A percentile compares a stretch with the other conserved stretches of the same genome.
These are phyloP conservation scores for Sebastes ruberrimus DNA, from an alignment of 2,797 vertebrate species.

Conservation along the genomic window DNA sequence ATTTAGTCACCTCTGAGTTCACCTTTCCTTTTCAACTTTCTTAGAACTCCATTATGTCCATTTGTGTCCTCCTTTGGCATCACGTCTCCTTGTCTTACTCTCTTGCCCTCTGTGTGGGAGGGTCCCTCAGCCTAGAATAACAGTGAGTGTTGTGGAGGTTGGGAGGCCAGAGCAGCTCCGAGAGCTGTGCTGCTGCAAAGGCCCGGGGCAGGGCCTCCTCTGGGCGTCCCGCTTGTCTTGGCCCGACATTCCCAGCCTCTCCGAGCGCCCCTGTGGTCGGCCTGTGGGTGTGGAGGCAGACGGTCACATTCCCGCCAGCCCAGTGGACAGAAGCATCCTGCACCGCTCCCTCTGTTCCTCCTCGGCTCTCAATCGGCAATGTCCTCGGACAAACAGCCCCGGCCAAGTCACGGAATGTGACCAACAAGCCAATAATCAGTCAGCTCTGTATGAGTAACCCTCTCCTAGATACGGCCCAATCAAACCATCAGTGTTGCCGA, in stretches of 20 bases:
- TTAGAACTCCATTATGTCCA: background rate
- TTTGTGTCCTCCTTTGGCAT: conserved; percentile 20
- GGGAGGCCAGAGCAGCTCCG: conserved; percentile 61
- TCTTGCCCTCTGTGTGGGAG: conserved; percentile 61
- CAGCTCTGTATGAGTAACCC: conserved; percentile 19
- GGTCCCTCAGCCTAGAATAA: conserved; percentile 69
- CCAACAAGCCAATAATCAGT: conserved; percentile 33
- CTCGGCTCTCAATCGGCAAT: conserved; percentile 20
- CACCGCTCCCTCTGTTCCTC: conserved; percentile 40
- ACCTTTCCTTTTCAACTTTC: conserved; percentile 8
- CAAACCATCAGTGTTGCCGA: background rate
- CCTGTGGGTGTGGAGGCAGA: conserved; percentile 80
- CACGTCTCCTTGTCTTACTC: conserved; percentile 24
- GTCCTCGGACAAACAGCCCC: conserved; percentile 7
- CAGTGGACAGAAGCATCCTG: conserved; percentile 57
- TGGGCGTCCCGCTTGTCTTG: conserved; percentile 81
- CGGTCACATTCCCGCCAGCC: conserved; percentile 70
- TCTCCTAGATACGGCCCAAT: conserved; percentile 29
- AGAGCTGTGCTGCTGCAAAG: conserved; percentile 67
- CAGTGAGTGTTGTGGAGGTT: conserved; percentile 68
- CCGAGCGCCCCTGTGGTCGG: conserved; percentile 76
- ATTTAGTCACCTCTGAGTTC: background rate
- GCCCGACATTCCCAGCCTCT: conserved; percentile 73
- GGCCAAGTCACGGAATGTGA: conserved; percentile 39
- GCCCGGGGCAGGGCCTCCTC: conserved; percentile 69